phyloP scores from a whole-genome alignment of 2,888 invertebrate genomes.

The Andrena dorsata region DNA sequence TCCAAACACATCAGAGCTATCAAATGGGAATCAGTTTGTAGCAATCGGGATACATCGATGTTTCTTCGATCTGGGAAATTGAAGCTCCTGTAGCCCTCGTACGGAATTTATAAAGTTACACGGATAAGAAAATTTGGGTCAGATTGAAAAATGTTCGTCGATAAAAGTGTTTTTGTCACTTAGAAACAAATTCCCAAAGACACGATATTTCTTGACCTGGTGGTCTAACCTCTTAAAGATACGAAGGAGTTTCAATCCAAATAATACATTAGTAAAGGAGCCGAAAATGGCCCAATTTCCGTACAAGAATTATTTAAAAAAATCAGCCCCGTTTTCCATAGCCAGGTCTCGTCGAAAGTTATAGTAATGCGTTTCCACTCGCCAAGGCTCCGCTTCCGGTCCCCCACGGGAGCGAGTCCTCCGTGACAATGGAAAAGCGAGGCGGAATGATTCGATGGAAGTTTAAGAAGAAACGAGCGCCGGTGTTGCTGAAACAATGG shows the following conservation, averaged over 20 bases:
- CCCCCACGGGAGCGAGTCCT: background rate
- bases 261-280: no score
- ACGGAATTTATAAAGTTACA: background rate
- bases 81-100: no score
- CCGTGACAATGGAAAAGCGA: constrained; percentile 15
- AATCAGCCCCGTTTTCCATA: background rate
- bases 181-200: no score
- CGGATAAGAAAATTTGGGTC: background rate
- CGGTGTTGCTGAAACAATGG: constrained; percentile 25
- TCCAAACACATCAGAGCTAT: background rate
- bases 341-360: constrained; percentile 14
- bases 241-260: no score
- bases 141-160: no score
- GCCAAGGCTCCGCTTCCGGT: background rate
- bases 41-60: background rate
- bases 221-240: no score
- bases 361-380: background rate
- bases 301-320: background rate
- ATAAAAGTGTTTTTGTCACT: no score
- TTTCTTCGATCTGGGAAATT: background rate
- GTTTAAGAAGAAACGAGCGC: constrained; percentile 20
- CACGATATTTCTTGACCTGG: no score
- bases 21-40: background rate
- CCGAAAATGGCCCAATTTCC: no score
- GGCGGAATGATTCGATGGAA: constrained; percentile 20